phyloP scores from a whole-genome alignment of 2,888 invertebrate species.

The Litoditis marina region DNA sequence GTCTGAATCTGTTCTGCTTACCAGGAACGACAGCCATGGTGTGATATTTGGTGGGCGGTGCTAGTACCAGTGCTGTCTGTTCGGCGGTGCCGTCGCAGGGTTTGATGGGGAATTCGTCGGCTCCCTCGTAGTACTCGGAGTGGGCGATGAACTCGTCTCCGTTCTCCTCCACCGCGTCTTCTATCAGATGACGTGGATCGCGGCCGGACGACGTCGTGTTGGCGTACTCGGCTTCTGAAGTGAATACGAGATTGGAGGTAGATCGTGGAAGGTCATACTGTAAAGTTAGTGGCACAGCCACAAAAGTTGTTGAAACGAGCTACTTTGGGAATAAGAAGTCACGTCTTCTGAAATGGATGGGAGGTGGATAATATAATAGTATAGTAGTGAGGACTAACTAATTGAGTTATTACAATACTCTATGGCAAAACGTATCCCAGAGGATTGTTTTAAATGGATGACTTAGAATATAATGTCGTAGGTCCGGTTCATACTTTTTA shows the following conservation, averaged over 20 bases:
- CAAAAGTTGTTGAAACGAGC: too few species aligned
- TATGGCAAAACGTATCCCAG: too few species aligned
- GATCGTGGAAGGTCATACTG: too few species aligned
- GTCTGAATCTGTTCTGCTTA: slow-evolving; percentile 7
- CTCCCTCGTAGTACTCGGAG: slow-evolving; percentile 46
- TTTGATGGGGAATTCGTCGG: slow-evolving; percentile 38
- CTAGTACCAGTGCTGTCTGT: slow-evolving; percentile 27
- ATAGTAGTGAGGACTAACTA: too few species aligned
- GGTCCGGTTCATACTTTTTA: too few species aligned
- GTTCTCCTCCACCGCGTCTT: slow-evolving; percentile 50
- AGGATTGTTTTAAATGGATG: too few species aligned
- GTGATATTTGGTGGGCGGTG: slow-evolving; percentile 24
- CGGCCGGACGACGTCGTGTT: slow-evolving; percentile 15
- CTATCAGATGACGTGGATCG: slow-evolving; percentile 34
- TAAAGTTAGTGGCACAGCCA: too few species aligned
- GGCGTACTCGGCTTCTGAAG: not conserved
- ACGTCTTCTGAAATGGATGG: too few species aligned
- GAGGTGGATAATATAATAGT: too few species aligned
- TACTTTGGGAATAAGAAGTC: too few species aligned
- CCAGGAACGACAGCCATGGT: slow-evolving; percentile 42
- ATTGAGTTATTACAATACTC: too few species aligned
- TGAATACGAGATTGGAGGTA: not conserved
- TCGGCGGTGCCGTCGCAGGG: slow-evolving; percentile 19
- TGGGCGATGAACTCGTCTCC: slow-evolving; percentile 42
- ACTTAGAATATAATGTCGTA: too few species aligned